Percentiles rank a stretch among this genome's conserved stretches.
Evolutionary conservation across 1,140 invertebrate species (phyloP).

Genomic region (Drosophila kanapiae): DNA sequence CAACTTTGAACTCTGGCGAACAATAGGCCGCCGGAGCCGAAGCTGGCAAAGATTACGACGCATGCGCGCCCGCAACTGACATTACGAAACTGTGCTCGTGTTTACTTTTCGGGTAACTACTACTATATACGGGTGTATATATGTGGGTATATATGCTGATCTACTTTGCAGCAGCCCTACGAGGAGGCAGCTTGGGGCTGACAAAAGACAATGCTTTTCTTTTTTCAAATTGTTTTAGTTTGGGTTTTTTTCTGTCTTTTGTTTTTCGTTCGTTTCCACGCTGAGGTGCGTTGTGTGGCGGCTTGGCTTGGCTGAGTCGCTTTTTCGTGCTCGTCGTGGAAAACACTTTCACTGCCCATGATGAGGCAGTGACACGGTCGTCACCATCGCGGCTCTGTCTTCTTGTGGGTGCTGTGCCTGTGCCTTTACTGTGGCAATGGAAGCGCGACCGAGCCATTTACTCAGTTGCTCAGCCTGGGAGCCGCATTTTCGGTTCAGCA

Average conservation of each 20-base stretch:
- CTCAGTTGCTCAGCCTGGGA: slow-evolving; percentile 63
- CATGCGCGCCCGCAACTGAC: slow-evolving; percentile 59
- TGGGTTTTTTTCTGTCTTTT: slow-evolving; percentile 23
- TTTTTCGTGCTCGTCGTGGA: slow-evolving; percentile 61
- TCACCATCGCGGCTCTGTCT: slow-evolving; percentile 48
- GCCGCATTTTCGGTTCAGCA: slow-evolving; percentile 63
- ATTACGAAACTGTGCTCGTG: slow-evolving; percentile 66
- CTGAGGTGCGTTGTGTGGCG: slow-evolving; percentile 62
- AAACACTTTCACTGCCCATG: slow-evolving; percentile 82
- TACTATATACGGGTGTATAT: neutral
- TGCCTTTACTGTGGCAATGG: slow-evolving; percentile 65
- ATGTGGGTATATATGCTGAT: slow-evolving; percentile 52
- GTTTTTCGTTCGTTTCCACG: slow-evolving; percentile 64
- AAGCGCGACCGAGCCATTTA: slow-evolving; percentile 75
- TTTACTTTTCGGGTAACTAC: slow-evolving; percentile 50
- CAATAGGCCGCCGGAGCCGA: slow-evolving; percentile 27
- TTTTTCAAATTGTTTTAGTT: slow-evolving; percentile 42
- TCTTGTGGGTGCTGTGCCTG: slow-evolving; percentile 52
- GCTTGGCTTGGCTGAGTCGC: slow-evolving; percentile 41
- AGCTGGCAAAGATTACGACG: slow-evolving; percentile 49
- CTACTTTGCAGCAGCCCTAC: slow-evolving; percentile 57
- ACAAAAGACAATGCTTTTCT: slow-evolving; percentile 79
- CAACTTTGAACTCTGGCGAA: slow-evolving; percentile 71
- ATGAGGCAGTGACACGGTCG: slow-evolving; percentile 78
- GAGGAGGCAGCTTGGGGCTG: slow-evolving; percentile 5